Evolutionary conservation across 2,113 vertebrate genomes (phyloP).

Genomic region (Struthio camelus): DNA sequence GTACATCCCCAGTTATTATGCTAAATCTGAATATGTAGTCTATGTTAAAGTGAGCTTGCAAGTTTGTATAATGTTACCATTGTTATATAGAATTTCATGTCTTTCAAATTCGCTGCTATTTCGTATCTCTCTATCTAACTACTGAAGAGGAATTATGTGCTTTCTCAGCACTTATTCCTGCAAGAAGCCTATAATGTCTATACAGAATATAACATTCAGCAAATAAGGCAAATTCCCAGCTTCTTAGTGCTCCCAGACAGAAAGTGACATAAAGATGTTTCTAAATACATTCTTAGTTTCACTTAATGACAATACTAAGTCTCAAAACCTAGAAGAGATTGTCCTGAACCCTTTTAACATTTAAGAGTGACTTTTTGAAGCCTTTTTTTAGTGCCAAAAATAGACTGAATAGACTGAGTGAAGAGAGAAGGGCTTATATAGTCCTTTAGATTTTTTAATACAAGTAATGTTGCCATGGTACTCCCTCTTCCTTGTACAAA

Average conservation of each 20-base stretch:
- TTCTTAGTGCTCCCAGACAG: background rate
- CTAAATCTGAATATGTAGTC: background rate
- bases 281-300: background rate
- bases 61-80: background rate
- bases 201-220: background rate
- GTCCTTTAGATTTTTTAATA: constrained; percentile 1
- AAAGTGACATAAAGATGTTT: background rate
- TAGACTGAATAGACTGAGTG: background rate
- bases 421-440: background rate
- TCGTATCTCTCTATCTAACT: background rate
- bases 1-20: background rate
- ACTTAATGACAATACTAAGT: background rate
- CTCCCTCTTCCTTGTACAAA: background rate
- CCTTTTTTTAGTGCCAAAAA: background rate
- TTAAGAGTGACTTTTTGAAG: background rate
- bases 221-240: background rate
- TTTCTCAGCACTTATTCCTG: background rate
- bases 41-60: background rate
- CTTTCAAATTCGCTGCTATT: background rate
- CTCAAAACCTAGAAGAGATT: background rate
- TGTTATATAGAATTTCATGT: background rate
- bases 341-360: background rate
- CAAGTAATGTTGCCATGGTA: constrained; percentile 23
- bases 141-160: background rate
- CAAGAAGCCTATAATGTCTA: background rate